Evolutionary conservation across 2,888 invertebrate genomes (phyloP).

Genomic region (Aspidapion aeneum): DNA sequence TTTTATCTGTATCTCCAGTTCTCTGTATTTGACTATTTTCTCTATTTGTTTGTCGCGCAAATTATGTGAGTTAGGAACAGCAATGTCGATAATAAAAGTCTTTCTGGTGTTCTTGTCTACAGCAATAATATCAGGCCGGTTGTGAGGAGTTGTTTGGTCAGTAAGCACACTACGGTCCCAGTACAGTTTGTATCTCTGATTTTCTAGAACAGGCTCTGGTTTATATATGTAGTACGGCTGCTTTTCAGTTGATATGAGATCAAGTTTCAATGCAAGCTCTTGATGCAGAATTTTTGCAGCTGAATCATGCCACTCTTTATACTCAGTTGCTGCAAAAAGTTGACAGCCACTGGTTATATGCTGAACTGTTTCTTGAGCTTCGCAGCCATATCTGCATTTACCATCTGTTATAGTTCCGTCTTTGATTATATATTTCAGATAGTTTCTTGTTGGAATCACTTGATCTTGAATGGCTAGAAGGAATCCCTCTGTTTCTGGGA

Average conservation of each 20-base stretch:
- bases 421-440: background rate
- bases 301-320: background rate
- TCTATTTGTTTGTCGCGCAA: background rate
- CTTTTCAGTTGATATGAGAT: too few relatives aligned
- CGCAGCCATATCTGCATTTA: background rate
- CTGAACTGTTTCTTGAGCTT: background rate
- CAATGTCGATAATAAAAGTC: background rate
- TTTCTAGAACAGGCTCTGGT: background rate
- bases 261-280: background rate
- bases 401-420: background rate
- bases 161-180: background rate
- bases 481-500: background rate
- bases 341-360: background rate
- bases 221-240: background rate
- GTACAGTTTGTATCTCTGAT: background rate
- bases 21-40: background rate
- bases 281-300: background rate
- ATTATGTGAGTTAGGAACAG: background rate
- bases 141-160: background rate
- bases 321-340: background rate
- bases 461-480: background rate
- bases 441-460: background rate
- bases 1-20: background rate
- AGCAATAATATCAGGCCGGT: background rate
- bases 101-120: background rate